Base-by-base conservation (phyloP, 2,888 invertebrate species). In the Lithophane leautieri region DNA sequence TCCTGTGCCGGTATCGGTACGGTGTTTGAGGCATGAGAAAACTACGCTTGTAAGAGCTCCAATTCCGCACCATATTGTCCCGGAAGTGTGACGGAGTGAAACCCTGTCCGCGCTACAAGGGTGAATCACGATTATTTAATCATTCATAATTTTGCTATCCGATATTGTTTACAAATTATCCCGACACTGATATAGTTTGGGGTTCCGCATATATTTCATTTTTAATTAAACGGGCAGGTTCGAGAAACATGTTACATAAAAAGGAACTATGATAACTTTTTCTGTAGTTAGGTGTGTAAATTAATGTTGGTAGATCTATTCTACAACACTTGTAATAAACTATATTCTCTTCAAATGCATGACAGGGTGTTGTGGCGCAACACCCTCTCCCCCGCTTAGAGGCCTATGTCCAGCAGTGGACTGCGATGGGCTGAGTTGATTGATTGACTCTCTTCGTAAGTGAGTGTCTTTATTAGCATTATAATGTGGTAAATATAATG, bases 31-130 rank as follows among this genome's bases (percentile, higher is more conserved):
- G 86, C 92, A 91, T 94, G 94, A 93, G 95, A 95, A 92, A 90
- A 91, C 78, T 87, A 91, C 88, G 90, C 92, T 95, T 95, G 94
- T 94, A 94, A 90, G 94, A 93, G 93, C 92, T 95, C 95, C 82
- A 90, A 91, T 91, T 93, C 90, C 91, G 90, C 91, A 89, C 91
- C 95, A 94, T 94, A 93, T 93, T 94, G 94, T 87, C 76, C 90
- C 91, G 93, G 93, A 93, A 92, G 91, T 88, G 77, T 78, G 65
- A 68, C 78, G 47, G 70, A 69, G 88, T 83, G 94, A 94, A 94
- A 92, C 94, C 94, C 85, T 90, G 87, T 83, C 63, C 73, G 79
- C 74, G 75, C 83, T 75, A 78, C 87, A 79, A 77, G 88, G 90
- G 91, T 93, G 92, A 94, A 94, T 94, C 93, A 93, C 92, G 90